Evolutionary conservation across 2,113 vertebrate species (phyloP), one percentile per base, ranked within the genome.

Genomic region (Pyrgilauda ruficollis): DNA sequence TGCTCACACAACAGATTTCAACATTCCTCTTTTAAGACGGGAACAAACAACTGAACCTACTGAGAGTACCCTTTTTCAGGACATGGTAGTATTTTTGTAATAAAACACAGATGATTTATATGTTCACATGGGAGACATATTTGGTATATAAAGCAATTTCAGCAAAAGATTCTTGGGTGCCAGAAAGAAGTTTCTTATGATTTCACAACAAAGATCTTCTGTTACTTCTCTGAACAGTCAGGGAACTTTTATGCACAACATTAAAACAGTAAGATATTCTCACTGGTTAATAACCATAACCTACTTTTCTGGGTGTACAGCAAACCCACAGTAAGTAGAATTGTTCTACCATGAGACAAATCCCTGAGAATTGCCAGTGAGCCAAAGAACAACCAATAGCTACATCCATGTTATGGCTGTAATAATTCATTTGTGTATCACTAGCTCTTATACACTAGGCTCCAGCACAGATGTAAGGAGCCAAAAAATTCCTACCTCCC

Each of bases 81-180:
- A 68, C 31, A 91, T 70, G 59, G 84, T 92, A 87, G 87, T 76
- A 53, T 23, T 87, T 94, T 94, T 64, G 75, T 91, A 97, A 96
- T 97, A 95, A 97, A 97, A 95, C 69, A 73, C 26, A 53, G 68
- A 77, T 96, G 96, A 97, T 97, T 97, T 97, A 96, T 93, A 91
- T 67, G 67, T 50, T 58, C 89, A 94, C 89, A 94, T 68, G 72
- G 43, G 77, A 96, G 44, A 84, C 10, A 83, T 53, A 89, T 86
- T 94, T 84, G 63, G 89, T 78, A 55, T 75, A 84, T 69, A 96
- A 97, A 88, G 50, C 63, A 81, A 62, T 79, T 84, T 52, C 58
- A 90, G 86, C 50, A 50, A 53, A 95, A 91, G 37, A 77, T 86
- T 94, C 72, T 86, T 91, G 74, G 78, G 92, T 91, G 30, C 72